A percentile compares a stretch with the other conserved stretches of the same genome.
Conservation (phyloP, 1,140 invertebrate species). For the Caenorhabditis tropicalis region DNA sequence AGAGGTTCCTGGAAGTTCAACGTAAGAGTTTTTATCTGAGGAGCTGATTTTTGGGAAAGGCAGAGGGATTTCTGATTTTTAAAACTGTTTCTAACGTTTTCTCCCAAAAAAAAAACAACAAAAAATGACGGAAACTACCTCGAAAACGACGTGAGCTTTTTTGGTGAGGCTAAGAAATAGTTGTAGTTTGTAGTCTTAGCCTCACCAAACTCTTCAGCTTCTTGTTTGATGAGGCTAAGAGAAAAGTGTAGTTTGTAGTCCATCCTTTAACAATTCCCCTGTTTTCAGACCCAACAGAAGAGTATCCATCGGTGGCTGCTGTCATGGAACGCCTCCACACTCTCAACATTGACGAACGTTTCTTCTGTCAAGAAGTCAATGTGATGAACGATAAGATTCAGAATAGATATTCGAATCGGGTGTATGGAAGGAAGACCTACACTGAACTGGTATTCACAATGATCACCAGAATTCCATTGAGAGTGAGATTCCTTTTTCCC, state of each 20-base stretch:
- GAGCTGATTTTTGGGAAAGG: background rate
- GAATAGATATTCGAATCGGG: background rate
- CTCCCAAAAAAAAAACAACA: no score
- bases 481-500: background rate
- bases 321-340: background rate
- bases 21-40: background rate
- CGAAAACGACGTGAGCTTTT: no score
- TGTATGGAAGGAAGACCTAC: background rate
- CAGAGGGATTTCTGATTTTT: no score
- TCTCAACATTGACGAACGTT: conserved; percentile 8
- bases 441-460: background rate
- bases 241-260: no score
- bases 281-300: background rate
- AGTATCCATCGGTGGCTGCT: conserved; percentile 4
- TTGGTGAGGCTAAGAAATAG: no score
- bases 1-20: background rate
- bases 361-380: background rate
- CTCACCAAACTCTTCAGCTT: no score
- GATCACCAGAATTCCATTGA: conserved; percentile 6
- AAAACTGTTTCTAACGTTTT: no score
- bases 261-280: background rate
- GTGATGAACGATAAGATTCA: background rate
- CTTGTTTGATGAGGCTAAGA: no score
- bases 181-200: no score
- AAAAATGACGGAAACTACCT: no score